Base-by-base conservation (phyloP, 37 sponge, comb jelly and placozoan species). In the Aplysina aerophoba region DNA sequence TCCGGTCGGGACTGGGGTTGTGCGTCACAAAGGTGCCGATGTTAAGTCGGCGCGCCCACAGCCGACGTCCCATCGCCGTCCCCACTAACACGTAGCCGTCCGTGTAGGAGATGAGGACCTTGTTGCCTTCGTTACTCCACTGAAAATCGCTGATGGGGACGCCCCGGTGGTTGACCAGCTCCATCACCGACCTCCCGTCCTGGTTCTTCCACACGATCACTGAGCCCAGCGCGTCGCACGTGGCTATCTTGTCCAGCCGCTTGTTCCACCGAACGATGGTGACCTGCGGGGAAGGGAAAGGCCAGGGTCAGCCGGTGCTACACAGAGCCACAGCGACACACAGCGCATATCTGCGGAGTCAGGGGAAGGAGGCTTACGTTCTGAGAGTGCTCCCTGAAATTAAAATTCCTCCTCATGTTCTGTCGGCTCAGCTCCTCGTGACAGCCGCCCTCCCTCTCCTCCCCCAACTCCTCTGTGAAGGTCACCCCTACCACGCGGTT, bases 51-150 rank as follows among this genome's bases (percentile, higher is more conserved):
- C 93, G 86, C 21, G 94, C 91, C 96, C 96, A 96, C 31, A 96
- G 87, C 60, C 96, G 71, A 44, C 93, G 74, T 0, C 96, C 96
- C 55, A 85, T 90, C 0, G 93, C 96, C 16, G 96, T 92, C n/a
- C 96, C 96, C 24, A 96, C 94, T 3, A 96, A 84, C 38, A 96
- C 91, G 85, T 93, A 96, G 56, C 96, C 96, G 79, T 96, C 96
- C 19, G 68, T 77, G 92, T 96, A 96, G 0, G 96, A 88, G 25
- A 96, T 96, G 30, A 96, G 83, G 6, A 92, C 96, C 40, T 87
- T 92, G 69, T 84, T 88, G 34, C 96, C 96, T 59, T 96, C 94
- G 66, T 89, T 91, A 69, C 92, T 91, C 96, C 96, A 96, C 84
- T 91, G 89, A 74, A 96, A 96, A 62, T 93, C 92, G 80, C 92